Percentiles rank a stretch among this genome's conserved stretches.
These are phyloP conservation scores for Pao palembangensis DNA, from an alignment of 2,113 vertebrate species.

Conservation along the genomic window DNA sequence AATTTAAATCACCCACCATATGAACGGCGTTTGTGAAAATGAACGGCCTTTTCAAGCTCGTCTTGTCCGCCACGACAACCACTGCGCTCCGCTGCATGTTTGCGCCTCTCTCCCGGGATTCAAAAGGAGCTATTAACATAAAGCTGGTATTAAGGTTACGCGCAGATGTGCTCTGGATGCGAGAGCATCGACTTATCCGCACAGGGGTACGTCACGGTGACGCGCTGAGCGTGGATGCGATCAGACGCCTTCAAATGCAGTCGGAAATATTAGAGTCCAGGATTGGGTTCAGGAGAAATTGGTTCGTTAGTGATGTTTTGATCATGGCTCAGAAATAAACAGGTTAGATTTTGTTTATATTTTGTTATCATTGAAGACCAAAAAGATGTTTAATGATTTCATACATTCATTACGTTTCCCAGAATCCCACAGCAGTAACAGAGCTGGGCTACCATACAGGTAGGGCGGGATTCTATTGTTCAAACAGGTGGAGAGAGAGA, in stretches of 20 bases:
- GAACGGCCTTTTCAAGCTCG: constrained; percentile 67
- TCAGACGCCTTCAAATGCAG: constrained; percentile 38
- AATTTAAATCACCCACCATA: constrained; percentile 52
- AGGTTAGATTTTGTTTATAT: no score
- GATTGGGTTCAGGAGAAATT: not conserved
- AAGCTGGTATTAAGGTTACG: not conserved
- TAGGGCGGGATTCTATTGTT: constrained; percentile 65
- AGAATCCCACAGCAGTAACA: constrained; percentile 46
- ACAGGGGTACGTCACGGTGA: constrained; percentile 45
- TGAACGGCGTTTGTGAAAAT: constrained; percentile 66
- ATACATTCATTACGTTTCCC: constrained; percentile 73
- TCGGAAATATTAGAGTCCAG: constrained; percentile 11
- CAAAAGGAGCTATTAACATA: constrained; percentile 17
- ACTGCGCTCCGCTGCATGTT: constrained; percentile 67
- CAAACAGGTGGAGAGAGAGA: constrained; percentile 44
- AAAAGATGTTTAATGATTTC: no score
- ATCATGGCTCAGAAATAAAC: not conserved
- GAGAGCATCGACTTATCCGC: constrained; percentile 45
- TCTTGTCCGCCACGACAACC: constrained; percentile 70
- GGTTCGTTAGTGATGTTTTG: not conserved
- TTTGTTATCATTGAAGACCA: no score
- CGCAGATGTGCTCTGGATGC: constrained; percentile 7
- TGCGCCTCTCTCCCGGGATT: constrained; percentile 23
- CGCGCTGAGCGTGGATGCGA: constrained; percentile 25
- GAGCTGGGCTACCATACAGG: constrained; percentile 53